Conservation (phyloP, 2,113 vertebrate species). For the Micromys minutus region DNA sequence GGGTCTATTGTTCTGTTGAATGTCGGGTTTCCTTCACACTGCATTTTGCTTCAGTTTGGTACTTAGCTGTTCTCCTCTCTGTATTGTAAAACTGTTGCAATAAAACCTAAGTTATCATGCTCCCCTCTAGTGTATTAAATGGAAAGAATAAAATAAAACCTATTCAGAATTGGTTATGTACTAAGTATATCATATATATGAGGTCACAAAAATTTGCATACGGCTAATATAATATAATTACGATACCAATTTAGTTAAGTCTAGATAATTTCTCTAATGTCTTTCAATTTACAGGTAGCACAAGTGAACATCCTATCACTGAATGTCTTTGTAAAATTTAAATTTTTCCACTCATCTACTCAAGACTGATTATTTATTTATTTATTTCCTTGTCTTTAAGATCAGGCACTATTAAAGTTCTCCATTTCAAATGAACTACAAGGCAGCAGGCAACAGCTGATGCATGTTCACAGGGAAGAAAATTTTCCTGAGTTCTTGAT, state of each 20-base stretch:
- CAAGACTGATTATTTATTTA: neutral
- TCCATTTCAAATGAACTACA: neutral
- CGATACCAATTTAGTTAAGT: neutral
- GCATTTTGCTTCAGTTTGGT: neutral
- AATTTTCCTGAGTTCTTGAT: neutral
- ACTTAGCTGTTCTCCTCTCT: neutral
- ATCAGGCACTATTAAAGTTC: neutral
- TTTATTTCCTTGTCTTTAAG: neutral
- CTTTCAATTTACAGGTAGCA: neutral
- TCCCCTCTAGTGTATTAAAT: neutral
- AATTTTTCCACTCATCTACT: neutral
- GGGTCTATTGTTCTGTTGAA: neutral
- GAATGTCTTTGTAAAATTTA: neutral
- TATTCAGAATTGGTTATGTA: neutral
- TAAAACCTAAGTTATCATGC: neutral
- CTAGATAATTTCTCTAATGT: neutral
- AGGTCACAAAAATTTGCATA: neutral
- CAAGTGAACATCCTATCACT: neutral
- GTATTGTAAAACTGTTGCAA: neutral
- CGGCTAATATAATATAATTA: neutral
- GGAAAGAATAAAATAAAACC: conserved; percentile 27
- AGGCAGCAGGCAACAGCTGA: neutral
- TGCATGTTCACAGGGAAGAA: neutral
- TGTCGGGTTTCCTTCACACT: neutral
- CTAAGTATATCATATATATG: neutral